These are phyloP conservation scores for Brachyrhaphis roseni DNA, from an alignment of 2,797 vertebrate species.

Conservation along the genomic window DNA sequence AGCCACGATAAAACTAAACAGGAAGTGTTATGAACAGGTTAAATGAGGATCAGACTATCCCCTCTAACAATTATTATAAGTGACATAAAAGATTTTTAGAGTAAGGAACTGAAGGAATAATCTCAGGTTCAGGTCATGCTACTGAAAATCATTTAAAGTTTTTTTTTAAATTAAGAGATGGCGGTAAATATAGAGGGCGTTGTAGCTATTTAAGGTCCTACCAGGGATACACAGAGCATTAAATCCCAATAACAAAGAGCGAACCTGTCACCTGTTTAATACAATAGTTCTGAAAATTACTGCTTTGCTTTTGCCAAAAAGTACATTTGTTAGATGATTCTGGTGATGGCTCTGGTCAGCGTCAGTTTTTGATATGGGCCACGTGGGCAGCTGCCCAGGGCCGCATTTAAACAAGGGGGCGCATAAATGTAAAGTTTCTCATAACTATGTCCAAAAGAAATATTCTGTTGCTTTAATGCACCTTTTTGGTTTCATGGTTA, in stretches of 20 bases:
- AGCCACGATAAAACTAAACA: not conserved
- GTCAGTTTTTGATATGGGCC: not conserved
- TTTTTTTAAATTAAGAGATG: not conserved
- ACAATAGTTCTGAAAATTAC: no score
- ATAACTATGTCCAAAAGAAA: not conserved
- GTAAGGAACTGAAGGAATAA: not conserved
- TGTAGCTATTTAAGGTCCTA: not conserved
- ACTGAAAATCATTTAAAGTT: not conserved
- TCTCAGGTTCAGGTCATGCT: not conserved
- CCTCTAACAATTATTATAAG: not conserved
- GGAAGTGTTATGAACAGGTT: not conserved
- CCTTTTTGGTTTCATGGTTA: not conserved
- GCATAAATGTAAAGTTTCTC: not conserved
- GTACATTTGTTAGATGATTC: not conserved
- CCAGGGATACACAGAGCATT: no score
- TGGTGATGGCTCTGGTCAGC: not conserved
- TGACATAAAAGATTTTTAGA: not conserved
- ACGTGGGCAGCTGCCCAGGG: no score
- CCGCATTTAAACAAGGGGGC: not conserved
- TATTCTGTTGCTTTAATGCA: not conserved
- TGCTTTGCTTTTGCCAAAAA: not conserved
- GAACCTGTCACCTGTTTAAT: no score
- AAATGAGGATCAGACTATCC: not conserved
- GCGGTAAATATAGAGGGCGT: not conserved
- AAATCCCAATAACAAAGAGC: no score